Conservation (phyloP, 1,140 invertebrate species). For the Drosophila arawakana region DNA sequence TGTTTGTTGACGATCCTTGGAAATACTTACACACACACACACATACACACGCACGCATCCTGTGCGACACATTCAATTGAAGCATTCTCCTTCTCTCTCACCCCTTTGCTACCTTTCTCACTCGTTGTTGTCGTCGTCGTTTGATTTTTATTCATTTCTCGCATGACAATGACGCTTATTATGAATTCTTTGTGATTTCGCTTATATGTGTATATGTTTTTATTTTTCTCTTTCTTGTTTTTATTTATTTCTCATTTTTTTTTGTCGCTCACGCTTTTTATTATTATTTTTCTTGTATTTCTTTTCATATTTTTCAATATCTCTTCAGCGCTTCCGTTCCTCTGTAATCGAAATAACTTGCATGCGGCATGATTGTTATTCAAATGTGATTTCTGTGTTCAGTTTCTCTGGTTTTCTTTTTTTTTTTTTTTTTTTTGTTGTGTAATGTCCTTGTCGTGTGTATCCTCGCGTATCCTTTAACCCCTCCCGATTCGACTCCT, state of each 20-base stretch:
- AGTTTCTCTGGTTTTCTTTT: constrained; percentile 52
- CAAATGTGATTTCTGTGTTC: constrained; percentile 76
- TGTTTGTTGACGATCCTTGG: constrained; percentile 54
- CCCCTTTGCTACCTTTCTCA: constrained; percentile 69
- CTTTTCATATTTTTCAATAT: constrained; percentile 80
- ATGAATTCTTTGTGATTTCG: constrained; percentile 82
- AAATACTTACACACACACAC: constrained; percentile 29
- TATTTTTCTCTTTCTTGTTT: background rate
- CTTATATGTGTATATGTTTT: constrained; percentile 21
- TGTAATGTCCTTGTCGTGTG: constrained; percentile 23
- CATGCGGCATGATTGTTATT: constrained; percentile 79
- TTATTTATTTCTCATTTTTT: constrained; percentile 46
- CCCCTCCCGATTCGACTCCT: background rate
- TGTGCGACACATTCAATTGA: constrained; percentile 76
- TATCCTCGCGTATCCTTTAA: constrained; percentile 48
- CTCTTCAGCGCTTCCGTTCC: constrained; percentile 40
- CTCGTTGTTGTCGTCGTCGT: constrained; percentile 59
- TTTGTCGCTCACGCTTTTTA: background rate
- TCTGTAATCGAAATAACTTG: constrained; percentile 72
- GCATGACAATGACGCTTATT: constrained; percentile 84
- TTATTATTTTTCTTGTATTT: constrained; percentile 48
- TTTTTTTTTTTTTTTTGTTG: constrained; percentile 32
- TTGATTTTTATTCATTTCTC: constrained; percentile 83
- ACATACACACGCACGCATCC: constrained; percentile 66
- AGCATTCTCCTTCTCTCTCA: constrained; percentile 17